These are phyloP conservation scores for Sebastes fasciatus DNA, from an alignment of 2,113 vertebrate genomes.

Conservation along the genomic window DNA sequence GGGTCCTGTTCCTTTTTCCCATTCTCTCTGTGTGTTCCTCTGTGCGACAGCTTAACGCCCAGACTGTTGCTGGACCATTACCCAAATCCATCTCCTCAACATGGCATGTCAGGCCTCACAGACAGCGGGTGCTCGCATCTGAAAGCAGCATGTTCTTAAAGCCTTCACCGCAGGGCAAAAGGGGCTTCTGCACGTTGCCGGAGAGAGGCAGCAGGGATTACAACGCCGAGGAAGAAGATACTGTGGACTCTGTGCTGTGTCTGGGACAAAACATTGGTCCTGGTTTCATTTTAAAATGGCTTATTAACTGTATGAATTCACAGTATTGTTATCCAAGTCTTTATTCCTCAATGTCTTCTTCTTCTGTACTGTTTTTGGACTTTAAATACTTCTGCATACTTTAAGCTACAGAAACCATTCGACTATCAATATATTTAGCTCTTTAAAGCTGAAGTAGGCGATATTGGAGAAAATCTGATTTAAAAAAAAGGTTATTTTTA, in stretches of 20 bases:
- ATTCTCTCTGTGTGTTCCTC: constrained; percentile 29
- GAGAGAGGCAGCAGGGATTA: neutral
- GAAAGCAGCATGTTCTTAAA: constrained; percentile 64
- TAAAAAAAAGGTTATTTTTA: no score
- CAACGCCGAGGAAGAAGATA: neutral
- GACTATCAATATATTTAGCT: no score
- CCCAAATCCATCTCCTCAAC: constrained; percentile 58
- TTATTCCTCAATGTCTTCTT: no score
- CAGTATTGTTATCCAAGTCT: no score
- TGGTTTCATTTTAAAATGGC: neutral
- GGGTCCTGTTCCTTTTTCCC: constrained; percentile 12
- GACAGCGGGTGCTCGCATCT: constrained; percentile 53
- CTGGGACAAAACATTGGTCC: neutral
- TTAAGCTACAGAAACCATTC: no score
- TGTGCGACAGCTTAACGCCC: constrained; percentile 35
- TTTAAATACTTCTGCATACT: no score
- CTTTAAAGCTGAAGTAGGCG: no score
- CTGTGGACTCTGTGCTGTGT: neutral
- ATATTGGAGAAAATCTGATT: no score
- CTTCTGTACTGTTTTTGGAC: no score
- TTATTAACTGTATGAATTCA: neutral
- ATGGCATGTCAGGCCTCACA: constrained; percentile 32
- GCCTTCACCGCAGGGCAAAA: constrained; percentile 43
- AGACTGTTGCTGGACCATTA: constrained; percentile 67
- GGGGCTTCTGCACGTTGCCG: constrained; percentile 6